Percentiles rank a stretch among this genome's conserved stretches.
Evolutionary conservation across 2,888 invertebrate genomes (phyloP).

Genomic region (Crioceris asparagi): DNA sequence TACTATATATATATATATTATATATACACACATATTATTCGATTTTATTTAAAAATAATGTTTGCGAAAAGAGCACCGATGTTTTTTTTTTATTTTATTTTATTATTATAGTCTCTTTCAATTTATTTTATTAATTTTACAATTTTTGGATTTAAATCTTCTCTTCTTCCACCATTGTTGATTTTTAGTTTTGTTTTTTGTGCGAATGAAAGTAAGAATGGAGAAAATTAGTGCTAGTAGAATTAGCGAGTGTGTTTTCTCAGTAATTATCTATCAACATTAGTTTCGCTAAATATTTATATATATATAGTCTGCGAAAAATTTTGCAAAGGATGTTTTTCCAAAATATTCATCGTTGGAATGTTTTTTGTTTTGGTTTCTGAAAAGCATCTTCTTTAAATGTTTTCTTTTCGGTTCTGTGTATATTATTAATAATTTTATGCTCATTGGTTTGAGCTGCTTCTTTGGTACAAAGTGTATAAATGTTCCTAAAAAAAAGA

Average conservation of each 20-base stretch:
- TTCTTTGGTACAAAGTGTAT: no score
- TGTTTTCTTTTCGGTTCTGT: no score
- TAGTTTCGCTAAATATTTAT: no score
- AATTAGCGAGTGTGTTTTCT: no score
- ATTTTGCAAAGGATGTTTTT: slow-evolving; percentile 5
- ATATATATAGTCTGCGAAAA: slow-evolving; percentile 11
- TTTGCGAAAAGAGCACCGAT: not conserved
- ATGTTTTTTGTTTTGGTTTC: not conserved
- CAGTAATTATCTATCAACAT: no score
- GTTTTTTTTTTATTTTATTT: not conserved
- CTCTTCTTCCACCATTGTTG: slow-evolving; percentile 20
- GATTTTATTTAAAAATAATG: slow-evolving; percentile 11
- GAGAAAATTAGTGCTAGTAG: no score
- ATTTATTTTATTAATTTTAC: slow-evolving; percentile 9
- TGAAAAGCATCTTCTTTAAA: no score
- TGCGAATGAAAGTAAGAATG: slow-evolving; percentile 13
- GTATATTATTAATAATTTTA: no score
- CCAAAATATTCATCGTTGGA: not conserved
- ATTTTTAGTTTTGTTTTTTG: slow-evolving; percentile 22
- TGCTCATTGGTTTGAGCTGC: no score
- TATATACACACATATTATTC: slow-evolving; percentile 25
- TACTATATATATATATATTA: slow-evolving; percentile 20
- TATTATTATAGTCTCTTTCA: not conserved
- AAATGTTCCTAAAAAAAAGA: no score
- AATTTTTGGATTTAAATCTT: slow-evolving; percentile 13